Percentiles rank a stretch among this genome's conserved stretches.
These are phyloP conservation scores for Acipenser oxyrinchus DNA, from an alignment of 2,797 vertebrate genomes.

Conservation along the genomic window DNA sequence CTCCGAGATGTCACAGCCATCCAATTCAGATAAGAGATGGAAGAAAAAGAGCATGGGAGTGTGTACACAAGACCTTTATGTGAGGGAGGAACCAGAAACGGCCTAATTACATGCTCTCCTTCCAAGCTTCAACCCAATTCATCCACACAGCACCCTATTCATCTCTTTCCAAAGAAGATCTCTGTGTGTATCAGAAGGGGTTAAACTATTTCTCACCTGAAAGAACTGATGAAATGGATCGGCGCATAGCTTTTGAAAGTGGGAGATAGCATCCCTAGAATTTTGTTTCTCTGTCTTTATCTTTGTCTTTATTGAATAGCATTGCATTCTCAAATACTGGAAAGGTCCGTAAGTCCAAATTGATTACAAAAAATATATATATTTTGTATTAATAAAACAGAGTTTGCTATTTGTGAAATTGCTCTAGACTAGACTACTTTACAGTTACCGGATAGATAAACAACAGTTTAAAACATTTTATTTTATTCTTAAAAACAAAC, in stretches of 20 bases:
- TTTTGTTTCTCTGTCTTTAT: not conserved
- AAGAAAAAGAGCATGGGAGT: conserved; percentile 13
- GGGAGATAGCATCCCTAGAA: conserved; percentile 4
- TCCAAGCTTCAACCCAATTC: conserved; percentile 25
- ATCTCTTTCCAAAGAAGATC: conserved; percentile 23
- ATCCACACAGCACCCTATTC: conserved; percentile 23
- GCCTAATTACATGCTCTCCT: conserved; percentile 21
- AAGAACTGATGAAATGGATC: conserved; percentile 5
- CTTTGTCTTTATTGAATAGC: not conserved
- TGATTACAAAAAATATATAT: not conserved
- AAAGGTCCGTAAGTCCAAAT: conserved; percentile 10
- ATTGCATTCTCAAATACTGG: conserved; percentile 13
- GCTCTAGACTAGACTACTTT: too few species aligned
- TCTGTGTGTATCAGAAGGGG: conserved; percentile 23
- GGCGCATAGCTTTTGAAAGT: conserved; percentile 7
- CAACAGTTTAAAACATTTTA: too few species aligned
- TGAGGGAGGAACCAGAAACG: conserved; percentile 20
- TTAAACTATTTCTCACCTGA: conserved; percentile 19
- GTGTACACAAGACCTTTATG: conserved; percentile 18
- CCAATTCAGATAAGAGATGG: conserved; percentile 21
- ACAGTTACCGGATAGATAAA: too few species aligned
- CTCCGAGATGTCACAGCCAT: conserved; percentile 16
- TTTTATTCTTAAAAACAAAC: too few species aligned
- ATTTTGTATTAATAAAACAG: too few species aligned
- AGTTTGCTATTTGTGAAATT: too few species aligned